phyloP scores from a whole-genome alignment of 2,797 vertebrate genomes.

The Pitangus sulphuratus region DNA sequence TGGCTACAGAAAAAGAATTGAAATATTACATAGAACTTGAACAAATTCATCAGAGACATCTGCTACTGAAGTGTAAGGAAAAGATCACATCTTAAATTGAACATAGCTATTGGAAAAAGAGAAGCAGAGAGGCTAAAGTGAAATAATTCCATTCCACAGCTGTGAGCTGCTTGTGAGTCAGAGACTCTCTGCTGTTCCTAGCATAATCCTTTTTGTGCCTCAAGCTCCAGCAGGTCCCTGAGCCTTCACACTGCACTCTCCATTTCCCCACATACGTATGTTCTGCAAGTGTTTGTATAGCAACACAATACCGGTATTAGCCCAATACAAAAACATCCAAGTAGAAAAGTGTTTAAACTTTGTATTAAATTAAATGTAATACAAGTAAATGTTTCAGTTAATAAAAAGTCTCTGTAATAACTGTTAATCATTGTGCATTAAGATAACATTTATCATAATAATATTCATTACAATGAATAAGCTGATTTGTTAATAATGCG shows the following conservation, averaged over 20 bases:
- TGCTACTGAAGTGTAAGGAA: not conserved
- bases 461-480: conserved; percentile 24
- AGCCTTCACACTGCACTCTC: not conserved
- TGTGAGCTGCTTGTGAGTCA: not conserved
- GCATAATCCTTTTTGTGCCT: not conserved
- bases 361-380: conserved; percentile 23
- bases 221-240: not conserved
- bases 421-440: conserved; percentile 30
- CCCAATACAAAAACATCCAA: conserved; percentile 30
- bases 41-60: not conserved
- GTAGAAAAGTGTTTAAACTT: not conserved
- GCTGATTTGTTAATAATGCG: conserved; percentile 13
- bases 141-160: conserved; percentile 7
- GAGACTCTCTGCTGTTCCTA: not conserved
- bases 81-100: not conserved
- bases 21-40: not conserved
- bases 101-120: not conserved
- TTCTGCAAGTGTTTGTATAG: conserved; percentile 40
- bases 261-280: not conserved
- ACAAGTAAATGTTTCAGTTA: conserved; percentile 20
- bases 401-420: conserved; percentile 34
- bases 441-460: conserved; percentile 35
- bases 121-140: not conserved
- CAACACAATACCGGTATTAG: conserved; percentile 63
- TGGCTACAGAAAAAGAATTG: not conserved